Evolutionary conservation across 2,113 vertebrate species (phyloP), one percentile per base, ranked within the genome.

Genomic region (Salvelinus alpinus): DNA sequence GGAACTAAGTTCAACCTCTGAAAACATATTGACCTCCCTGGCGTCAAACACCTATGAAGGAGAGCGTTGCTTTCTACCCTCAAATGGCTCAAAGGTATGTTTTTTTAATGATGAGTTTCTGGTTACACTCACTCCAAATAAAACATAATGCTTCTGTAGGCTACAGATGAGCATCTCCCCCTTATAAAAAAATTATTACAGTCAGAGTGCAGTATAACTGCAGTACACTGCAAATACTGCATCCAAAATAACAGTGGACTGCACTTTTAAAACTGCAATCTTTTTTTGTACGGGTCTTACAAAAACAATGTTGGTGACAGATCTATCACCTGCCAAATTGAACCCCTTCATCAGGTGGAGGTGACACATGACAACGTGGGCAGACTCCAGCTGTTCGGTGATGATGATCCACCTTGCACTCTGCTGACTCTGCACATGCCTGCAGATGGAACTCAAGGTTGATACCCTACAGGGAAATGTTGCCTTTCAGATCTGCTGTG

Each of bases 371-470:
- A 66, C 9, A 92, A 84, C 18, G 67, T 93, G 5, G 79, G 64
- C 7, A 73, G 72, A 12, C 20, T 94, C 64, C 83, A 76, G 65
- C 77, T 93, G 67, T 93, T 94, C 83, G 88, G 87, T 11, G 88
- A 84, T 0, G 82, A 85, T 11, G 84, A 84, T 24, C 68, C 85
- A 9, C 73, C 74, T 38, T 82, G 82, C 20, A 16, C 38, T 0
- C 64, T 94, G 48, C 74, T 91, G 82, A 88, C 82, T 0, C 90
- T 94, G 27, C 89, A 92, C 71, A 67, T 38, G 13, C 65, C 88
- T 0, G 83, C 80, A n/a, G 84, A 91, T 75, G 89, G 80, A 22
- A 74, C 72, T 11, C 82, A 81, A 85, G 92, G 93, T 94, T 22
- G 3, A 27, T 3, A 18, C 8, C 29, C 34, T 22, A 71, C 25